Conservation (phyloP, 2,888 invertebrate species). For the Parnassius mnemosyne region DNA sequence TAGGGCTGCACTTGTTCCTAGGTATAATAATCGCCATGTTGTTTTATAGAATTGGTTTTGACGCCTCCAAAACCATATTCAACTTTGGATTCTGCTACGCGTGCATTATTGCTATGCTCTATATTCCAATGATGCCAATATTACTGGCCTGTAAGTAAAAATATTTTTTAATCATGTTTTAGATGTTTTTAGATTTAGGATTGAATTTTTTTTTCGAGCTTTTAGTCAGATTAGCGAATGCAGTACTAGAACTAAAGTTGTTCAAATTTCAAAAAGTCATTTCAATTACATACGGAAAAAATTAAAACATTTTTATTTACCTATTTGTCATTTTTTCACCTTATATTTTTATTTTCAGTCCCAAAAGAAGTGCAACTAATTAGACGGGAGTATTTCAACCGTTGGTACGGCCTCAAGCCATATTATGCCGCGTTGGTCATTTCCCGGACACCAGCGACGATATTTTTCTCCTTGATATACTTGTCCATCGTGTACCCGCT, state of each 20-base stretch:
- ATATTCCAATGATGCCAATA: conserved; percentile 91
- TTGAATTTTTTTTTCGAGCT: no score
- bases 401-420: conserved; percentile 90
- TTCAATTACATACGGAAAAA: no score
- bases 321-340: not conserved
- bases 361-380: conserved; percentile 88
- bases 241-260: not conserved
- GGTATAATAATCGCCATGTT: conserved; percentile 85
- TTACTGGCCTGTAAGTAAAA: conserved; percentile 86
- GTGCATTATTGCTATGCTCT: conserved; percentile 88
- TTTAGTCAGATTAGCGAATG: not conserved
- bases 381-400: conserved; percentile 91
- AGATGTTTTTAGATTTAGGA: no score
- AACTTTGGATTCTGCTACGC: conserved; percentile 93
- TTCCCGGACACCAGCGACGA: conserved; percentile 86
- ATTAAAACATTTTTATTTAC: no score
- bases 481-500: conserved; percentile 86
- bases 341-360: conserved; percentile 77
- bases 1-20: conserved; percentile 84
- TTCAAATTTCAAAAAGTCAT: no score
- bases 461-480: conserved; percentile 84
- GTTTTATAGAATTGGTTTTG: conserved; percentile 87
- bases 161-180: not conserved
- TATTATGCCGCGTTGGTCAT: conserved; percentile 88
- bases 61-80: conserved; percentile 89